phyloP scores from a whole-genome alignment of 1,140 invertebrate species.

The Halesus radiatus region DNA sequence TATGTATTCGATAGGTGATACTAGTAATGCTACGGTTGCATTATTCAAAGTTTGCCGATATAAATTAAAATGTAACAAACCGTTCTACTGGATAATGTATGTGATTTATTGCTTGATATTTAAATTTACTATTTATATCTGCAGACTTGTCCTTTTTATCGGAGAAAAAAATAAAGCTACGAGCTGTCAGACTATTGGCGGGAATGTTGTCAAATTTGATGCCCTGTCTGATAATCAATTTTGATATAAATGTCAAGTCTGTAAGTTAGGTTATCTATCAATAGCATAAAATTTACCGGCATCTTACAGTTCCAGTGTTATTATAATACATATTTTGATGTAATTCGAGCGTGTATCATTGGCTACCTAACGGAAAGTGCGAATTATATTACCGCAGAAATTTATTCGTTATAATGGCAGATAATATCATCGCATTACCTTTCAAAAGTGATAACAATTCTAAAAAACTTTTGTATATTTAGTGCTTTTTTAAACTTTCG shows the following conservation, averaged over 20 bases:
- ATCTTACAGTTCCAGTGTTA: no score
- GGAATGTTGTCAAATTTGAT: constrained; percentile 38
- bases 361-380: no score
- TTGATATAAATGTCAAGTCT: not conserved
- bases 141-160: not conserved
- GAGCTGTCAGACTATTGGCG: constrained; percentile 36
- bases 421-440: no score
- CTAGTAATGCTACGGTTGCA: constrained; percentile 5
- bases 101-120: not conserved
- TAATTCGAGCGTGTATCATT: no score
- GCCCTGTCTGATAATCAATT: not conserved
- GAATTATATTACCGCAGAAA: no score
- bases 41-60: not conserved
- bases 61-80: not conserved
- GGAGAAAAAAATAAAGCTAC: not conserved
- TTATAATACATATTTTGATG: no score
- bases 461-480: no score
- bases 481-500: no score
- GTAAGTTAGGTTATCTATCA: not conserved
- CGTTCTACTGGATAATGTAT: not conserved
- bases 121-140: not conserved
- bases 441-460: no score
- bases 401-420: no score
- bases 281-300: no score
- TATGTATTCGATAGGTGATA: no score